These are phyloP conservation scores for Tragelaphus oryx DNA, from an alignment of 2,797 vertebrate species.

Conservation along the genomic window DNA sequence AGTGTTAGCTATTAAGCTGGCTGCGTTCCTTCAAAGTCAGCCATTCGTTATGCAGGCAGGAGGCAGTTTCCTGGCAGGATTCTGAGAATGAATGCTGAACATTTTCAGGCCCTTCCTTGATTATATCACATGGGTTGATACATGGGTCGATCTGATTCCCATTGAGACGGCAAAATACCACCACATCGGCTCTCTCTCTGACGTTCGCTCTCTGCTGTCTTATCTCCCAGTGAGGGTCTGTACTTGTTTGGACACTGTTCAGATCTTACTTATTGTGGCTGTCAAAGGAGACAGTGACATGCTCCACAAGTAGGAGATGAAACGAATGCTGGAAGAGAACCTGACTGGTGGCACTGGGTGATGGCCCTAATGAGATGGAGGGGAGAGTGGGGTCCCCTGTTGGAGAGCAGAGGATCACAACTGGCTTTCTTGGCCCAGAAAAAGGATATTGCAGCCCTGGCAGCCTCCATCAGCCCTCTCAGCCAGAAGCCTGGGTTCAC, in stretches of 20 bases:
- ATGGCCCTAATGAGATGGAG: not conserved
- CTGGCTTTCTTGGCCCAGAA: constrained; percentile 54
- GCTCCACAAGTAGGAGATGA: not conserved
- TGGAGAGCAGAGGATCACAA: constrained; percentile 48
- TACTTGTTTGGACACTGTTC: not conserved
- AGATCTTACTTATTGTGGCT: not conserved
- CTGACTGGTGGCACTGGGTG: not conserved
- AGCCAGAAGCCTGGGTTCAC: constrained; percentile 52
- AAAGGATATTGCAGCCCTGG: constrained; percentile 51
- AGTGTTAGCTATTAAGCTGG: not conserved
- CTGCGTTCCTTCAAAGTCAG: not conserved
- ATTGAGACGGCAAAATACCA: not conserved
- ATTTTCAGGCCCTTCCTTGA: not conserved
- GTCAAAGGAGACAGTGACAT: not conserved
- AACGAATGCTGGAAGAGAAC: not conserved
- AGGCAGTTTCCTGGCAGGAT: not conserved
- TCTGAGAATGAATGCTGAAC: not conserved
- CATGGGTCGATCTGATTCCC: not conserved
- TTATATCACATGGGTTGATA: not conserved
- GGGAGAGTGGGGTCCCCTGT: not conserved
- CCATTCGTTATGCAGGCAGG: not conserved
- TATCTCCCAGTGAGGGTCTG: not conserved
- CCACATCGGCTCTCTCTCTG: not conserved
- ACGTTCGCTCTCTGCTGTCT: not conserved
- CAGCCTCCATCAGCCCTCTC: constrained; percentile 12